Base-by-base conservation (phyloP, 2,888 invertebrate genomes). In the Leptopilina syphax region DNA sequence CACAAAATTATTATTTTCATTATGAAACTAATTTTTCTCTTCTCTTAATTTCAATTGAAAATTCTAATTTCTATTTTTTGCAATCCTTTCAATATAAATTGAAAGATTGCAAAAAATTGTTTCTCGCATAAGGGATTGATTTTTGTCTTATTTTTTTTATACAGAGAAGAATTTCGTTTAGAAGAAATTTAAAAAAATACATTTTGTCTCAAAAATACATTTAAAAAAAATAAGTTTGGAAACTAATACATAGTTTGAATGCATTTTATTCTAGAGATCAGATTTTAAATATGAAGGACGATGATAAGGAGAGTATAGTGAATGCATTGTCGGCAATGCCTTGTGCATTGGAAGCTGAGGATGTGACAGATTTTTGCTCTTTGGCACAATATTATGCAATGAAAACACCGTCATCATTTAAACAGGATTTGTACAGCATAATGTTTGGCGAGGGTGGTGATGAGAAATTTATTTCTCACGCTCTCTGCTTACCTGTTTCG, bases 301-400 rank as follows among this genome's bases (percentile, higher is more conserved):
- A 96, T 67, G 93, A 94, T 34, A 96, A 95, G 89, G 94, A 95
- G 81, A 94, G 93, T 81, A 95, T 97, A 79, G 93, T 96, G 78
- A 93, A 95, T 86, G 94, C 94, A 84, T 92, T 97, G 63, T 92
- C 94, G 77, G 94, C 95, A 85, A 96, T 97, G 95, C 98, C 98
- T 10, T 95, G 95, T 87, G 97, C 96, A 78, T 93, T 99, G 85
- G 97, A 97, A 92, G 96, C 96, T 0, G 98, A 98, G 89, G 99
- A 99, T 93, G 97, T 99, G 10, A 95, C 96, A 8, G 99, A 99
- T 92, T 98, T 99, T 92, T 98, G 98, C 93, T 97, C 98, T 4
- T 93, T 99, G 84, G 98, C 99, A n/a, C 97, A 98, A 91, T 98
- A 98, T 92, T 99, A 99, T 93, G 96, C 97, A 18, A 93, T 96